Evolutionary conservation across 2,888 invertebrate species (phyloP).

Genomic region (Tenthredo notha): DNA sequence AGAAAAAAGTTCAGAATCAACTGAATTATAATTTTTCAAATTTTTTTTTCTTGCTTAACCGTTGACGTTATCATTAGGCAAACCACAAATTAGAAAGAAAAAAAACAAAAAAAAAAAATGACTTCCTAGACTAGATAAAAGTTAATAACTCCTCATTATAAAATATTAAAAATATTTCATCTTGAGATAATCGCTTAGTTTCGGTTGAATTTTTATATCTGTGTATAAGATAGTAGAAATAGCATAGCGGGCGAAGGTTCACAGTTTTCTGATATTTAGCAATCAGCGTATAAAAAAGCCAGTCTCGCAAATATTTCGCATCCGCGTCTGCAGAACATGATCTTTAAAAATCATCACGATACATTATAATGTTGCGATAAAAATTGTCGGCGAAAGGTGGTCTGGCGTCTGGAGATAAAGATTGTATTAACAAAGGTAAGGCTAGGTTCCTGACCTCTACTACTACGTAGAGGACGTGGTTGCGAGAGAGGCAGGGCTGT

Average conservation of each 20-base stretch:
- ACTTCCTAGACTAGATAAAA: not conserved
- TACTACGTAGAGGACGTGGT: constrained; percentile 11
- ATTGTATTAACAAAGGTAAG: constrained; percentile 4
- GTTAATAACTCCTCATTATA: not conserved
- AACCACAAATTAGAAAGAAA: not conserved
- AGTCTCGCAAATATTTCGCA: not conserved
- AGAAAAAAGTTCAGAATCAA: not conserved
- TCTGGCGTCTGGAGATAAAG: constrained; percentile 4
- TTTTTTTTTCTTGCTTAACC: not conserved
- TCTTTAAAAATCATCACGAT: not conserved
- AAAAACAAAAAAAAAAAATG: not conserved
- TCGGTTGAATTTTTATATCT: not conserved
- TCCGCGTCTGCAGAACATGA: not conserved
- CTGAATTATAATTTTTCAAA: not conserved
- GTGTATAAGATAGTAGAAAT: not conserved
- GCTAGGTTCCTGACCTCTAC: constrained; percentile 39
- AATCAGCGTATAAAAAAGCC: not conserved
- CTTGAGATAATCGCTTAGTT: not conserved
- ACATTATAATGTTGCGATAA: not conserved
- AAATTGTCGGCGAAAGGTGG: constrained; percentile 26
- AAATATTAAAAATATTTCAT: not conserved
- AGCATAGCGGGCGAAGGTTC: not conserved
- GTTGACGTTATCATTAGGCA: not conserved
- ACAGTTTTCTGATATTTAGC: not conserved
- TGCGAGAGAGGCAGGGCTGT: not conserved